Evolutionary conservation across 1,140 invertebrate species (phyloP).

Genomic region (Pissodes strobi): DNA sequence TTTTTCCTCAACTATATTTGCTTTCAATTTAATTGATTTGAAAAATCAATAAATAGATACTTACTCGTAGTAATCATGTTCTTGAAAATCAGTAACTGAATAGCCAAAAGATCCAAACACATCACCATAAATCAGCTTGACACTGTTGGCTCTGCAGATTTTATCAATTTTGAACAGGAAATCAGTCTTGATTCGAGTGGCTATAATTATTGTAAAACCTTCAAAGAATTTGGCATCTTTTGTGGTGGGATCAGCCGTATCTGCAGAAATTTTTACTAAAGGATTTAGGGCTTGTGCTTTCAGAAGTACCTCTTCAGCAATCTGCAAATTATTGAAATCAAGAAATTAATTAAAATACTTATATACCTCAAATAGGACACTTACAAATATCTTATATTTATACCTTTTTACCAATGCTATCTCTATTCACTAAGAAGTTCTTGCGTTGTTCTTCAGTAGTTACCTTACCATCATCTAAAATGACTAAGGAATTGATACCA

Average conservation of each 20-base stretch:
- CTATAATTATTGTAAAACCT: constrained; percentile 84
- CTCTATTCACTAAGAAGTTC: constrained; percentile 76
- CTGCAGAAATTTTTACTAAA: constrained; percentile 83
- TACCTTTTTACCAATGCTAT: constrained; percentile 74
- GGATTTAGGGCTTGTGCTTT: constrained; percentile 86
- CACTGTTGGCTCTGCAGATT: constrained; percentile 75
- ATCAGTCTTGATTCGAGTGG: constrained; percentile 72
- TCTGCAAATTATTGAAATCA: constrained; percentile 68
- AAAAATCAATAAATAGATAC: too few species aligned
- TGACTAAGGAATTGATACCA: constrained; percentile 87
- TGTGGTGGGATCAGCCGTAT: constrained; percentile 65
- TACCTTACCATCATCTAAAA: constrained; percentile 80
- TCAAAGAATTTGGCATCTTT: constrained; percentile 75
- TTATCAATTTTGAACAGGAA: constrained; percentile 77
- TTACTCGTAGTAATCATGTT: constrained; percentile 86
- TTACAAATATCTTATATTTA: too few species aligned
- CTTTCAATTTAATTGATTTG: too few species aligned
- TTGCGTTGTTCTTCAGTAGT: constrained; percentile 73
- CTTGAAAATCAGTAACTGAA: constrained; percentile 85
- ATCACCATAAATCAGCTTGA: constrained; percentile 89
- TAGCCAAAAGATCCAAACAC: constrained; percentile 94
- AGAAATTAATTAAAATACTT: too few species aligned
- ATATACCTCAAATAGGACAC: too few species aligned
- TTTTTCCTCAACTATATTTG: too few species aligned
- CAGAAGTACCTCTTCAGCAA: constrained; percentile 79